Conservation (phyloP, 2,797 vertebrate species). For the Melopsittacus undulatus region DNA sequence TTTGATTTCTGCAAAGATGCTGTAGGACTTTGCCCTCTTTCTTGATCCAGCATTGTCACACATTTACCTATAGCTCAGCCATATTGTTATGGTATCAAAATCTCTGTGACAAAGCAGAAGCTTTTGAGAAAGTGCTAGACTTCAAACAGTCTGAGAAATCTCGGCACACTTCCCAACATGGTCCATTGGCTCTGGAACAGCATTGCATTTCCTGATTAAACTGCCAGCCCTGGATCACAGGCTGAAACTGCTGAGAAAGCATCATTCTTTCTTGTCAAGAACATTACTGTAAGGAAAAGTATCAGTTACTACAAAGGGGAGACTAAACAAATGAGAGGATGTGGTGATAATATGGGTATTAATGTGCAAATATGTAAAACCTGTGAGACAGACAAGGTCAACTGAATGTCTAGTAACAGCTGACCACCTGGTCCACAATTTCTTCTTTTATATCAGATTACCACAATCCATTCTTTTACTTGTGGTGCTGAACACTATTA, state of each 20-base stretch:
- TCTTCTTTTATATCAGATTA: background rate
- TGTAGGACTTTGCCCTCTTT: background rate
- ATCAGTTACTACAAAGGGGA: background rate
- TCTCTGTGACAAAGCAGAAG: background rate
- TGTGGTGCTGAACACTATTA: background rate
- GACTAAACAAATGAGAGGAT: background rate
- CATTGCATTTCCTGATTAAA: background rate
- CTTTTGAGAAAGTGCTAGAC: background rate
- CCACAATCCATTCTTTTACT: background rate
- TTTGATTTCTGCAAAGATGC: background rate
- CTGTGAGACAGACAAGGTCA: background rate
- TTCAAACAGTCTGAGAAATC: background rate
- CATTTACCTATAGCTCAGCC: background rate
- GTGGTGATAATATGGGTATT: background rate
- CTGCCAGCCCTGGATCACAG: background rate
- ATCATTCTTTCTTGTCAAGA: background rate
- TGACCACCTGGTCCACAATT: background rate
- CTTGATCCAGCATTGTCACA: background rate
- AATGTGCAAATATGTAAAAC: background rate
- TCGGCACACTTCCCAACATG: rapidly evolving
- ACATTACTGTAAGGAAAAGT: background rate
- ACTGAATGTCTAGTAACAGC: background rate
- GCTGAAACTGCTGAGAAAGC: background rate
- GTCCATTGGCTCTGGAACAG: background rate
- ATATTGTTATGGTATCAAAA: background rate